These are phyloP conservation scores for Palythoa grandis DNA, from an alignment of 92 coral and sea anemone species.

Conservation along the genomic window DNA sequence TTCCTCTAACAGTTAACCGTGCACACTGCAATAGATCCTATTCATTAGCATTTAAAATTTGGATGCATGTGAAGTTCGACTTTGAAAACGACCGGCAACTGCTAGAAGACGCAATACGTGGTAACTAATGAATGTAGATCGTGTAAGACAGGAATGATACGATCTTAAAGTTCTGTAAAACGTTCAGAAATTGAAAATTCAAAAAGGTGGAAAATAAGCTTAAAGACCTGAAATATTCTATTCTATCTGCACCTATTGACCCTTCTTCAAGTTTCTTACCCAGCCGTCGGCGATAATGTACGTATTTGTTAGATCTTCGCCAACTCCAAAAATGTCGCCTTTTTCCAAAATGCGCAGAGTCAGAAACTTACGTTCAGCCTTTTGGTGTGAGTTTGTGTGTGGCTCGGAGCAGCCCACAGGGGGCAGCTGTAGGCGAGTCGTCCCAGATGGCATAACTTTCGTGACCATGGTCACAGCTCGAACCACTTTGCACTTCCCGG, in stretches of 20 bases:
- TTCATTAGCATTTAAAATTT: no score
- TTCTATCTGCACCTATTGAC: background rate
- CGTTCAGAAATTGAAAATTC: no score
- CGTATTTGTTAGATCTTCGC: constrained; percentile 81
- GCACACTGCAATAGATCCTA: no score
- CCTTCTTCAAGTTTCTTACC: constrained; percentile 53
- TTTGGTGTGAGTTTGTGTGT: constrained; percentile 41
- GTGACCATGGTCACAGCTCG: constrained; percentile 74
- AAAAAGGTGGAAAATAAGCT: no score
- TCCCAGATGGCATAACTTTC: constrained; percentile 62
- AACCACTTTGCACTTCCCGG: constrained; percentile 86
- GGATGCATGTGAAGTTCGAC: no score
- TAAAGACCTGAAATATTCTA: background rate
- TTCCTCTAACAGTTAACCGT: no score
- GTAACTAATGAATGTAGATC: no score
- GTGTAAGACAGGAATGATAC: no score
- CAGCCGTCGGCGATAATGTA: constrained; percentile 78
- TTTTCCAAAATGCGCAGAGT: constrained; percentile 62
- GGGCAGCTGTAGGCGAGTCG: constrained; percentile 72
- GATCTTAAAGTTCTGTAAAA: background rate
- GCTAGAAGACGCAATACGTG: no score
- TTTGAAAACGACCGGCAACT: no score
- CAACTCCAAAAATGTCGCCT: constrained; percentile 92
- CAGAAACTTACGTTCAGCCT: constrained; percentile 65
- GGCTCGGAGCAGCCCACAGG: constrained; percentile 52